These are phyloP conservation scores for Pristionchus fissidentatus DNA, from an alignment of 2,888 invertebrate species.

Conservation along the genomic window DNA sequence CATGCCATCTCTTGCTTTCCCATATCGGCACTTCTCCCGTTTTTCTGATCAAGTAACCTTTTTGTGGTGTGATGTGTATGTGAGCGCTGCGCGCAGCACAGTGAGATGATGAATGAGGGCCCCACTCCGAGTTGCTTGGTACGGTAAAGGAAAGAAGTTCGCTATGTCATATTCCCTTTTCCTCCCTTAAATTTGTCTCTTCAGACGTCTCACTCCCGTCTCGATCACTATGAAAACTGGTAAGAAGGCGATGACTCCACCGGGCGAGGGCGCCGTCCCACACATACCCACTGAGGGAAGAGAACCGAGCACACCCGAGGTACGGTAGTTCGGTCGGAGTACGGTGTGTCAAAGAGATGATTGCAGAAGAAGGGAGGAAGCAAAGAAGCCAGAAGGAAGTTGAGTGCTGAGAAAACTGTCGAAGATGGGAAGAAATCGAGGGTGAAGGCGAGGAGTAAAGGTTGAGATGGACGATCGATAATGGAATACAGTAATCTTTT, in stretches of 20 bases:
- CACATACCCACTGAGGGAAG: neutral
- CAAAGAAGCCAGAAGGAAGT: neutral
- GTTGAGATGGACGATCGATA: neutral
- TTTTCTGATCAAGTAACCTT: too few relatives aligned
- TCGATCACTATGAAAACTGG: neutral
- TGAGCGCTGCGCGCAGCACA: too few relatives aligned
- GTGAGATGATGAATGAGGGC: neutral
- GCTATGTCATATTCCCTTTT: neutral
- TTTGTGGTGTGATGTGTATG: too few relatives aligned
- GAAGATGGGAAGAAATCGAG: too few relatives aligned
- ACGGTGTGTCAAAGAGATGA: neutral
- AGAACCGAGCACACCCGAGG: neutral
- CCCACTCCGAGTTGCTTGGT: too few relatives aligned
- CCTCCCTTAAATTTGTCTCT: neutral
- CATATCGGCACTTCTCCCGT: too few relatives aligned
- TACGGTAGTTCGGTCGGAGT: constrained; percentile 1
- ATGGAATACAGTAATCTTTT: neutral
- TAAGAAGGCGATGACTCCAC: neutral
- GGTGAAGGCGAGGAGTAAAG: neutral
- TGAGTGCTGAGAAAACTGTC: too few relatives aligned
- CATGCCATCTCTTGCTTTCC: too few relatives aligned
- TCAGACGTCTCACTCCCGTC: constrained; percentile 26
- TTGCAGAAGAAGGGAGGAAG: constrained; percentile 17
- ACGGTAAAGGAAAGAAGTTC: neutral
- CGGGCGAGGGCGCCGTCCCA: too few relatives aligned